phyloP scores from a whole-genome alignment of 35 echinoderm and acorn worm genomes.

The Ophioderma brevispina region DNA sequence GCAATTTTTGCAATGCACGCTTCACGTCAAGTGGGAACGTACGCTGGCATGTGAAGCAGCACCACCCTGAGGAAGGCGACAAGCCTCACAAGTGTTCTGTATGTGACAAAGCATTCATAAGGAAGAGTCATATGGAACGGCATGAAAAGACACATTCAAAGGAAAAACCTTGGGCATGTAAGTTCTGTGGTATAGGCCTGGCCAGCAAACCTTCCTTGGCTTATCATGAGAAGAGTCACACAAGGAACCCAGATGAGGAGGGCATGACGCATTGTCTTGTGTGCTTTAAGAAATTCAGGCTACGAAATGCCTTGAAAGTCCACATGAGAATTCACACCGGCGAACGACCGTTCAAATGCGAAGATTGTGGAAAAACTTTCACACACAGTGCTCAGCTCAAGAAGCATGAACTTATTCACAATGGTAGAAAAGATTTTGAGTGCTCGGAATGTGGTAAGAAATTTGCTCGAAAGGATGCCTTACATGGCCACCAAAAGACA shows the following conservation, averaged over 20 bases:
- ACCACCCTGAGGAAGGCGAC: neutral
- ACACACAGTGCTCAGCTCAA: neutral
- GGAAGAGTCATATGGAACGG: neutral
- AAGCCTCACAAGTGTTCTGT: constrained; percentile 17
- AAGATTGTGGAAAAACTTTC: constrained; percentile 19
- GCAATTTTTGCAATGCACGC: neutral
- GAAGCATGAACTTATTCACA: constrained; percentile 16
- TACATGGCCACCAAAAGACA: neutral
- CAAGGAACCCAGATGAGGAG: neutral
- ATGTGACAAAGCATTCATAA: constrained; percentile 29
- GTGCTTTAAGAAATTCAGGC: constrained; percentile 19
- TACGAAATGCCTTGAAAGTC: neutral
- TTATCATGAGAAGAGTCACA: constrained; percentile 23
- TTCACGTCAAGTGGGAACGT: neutral
- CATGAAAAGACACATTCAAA: constrained; percentile 4
- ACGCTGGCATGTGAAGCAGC: constrained; percentile 1
- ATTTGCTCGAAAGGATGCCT: neutral
- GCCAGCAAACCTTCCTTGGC: constrained; percentile 5
- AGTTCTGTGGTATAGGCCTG: constrained; percentile 15
- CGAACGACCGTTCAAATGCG: constrained; percentile 14
- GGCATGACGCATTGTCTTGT: neutral
- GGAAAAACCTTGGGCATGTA: neutral
- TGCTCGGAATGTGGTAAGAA: neutral
- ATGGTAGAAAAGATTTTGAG: neutral
- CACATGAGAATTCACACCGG: constrained; percentile 21